A percentile compares a stretch with the other conserved stretches of the same genome.
These are phyloP conservation scores for Pyxicephalus adspersus DNA, from an alignment of 2,113 vertebrate species.

Conservation along the genomic window DNA sequence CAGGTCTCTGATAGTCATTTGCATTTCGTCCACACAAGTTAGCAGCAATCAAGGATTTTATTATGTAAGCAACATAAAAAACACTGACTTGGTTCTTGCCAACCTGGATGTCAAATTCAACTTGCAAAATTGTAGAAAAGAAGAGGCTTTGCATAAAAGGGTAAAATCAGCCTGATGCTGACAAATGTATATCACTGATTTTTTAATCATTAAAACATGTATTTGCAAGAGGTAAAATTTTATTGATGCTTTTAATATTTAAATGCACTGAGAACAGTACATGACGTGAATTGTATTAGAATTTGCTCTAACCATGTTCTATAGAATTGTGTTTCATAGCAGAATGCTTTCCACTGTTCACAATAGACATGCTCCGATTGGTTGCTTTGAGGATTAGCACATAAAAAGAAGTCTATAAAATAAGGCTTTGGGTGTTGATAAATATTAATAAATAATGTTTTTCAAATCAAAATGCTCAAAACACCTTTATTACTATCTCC, in stretches of 20 bases:
- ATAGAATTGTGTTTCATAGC: too few species aligned
- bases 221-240: too few species aligned
- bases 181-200: neutral
- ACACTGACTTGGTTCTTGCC: slow-evolving; percentile 27
- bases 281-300: neutral
- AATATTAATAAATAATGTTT: too few species aligned
- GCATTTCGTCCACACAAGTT: slow-evolving; percentile 58
- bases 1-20: slow-evolving; percentile 65
- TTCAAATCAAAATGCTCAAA: too few species aligned
- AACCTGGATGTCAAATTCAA: slow-evolving; percentile 2
- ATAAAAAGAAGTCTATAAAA: too few species aligned
- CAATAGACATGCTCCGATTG: too few species aligned
- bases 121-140: slow-evolving; percentile 13
- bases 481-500: too few species aligned
- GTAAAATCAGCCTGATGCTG: slow-evolving; percentile 22
- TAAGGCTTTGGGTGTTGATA: too few species aligned
- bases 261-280: neutral
- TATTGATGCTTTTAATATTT: too few species aligned
- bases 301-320: too few species aligned
- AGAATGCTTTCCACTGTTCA: too few species aligned
- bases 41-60: slow-evolving; percentile 60
- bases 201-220: slow-evolving; percentile 13
- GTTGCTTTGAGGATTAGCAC: too few species aligned
- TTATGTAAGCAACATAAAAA: slow-evolving; percentile 57
- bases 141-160: slow-evolving; percentile 17